Evolutionary conservation across 2,113 vertebrate species (phyloP).

Genomic region (Gymnogyps californianus): DNA sequence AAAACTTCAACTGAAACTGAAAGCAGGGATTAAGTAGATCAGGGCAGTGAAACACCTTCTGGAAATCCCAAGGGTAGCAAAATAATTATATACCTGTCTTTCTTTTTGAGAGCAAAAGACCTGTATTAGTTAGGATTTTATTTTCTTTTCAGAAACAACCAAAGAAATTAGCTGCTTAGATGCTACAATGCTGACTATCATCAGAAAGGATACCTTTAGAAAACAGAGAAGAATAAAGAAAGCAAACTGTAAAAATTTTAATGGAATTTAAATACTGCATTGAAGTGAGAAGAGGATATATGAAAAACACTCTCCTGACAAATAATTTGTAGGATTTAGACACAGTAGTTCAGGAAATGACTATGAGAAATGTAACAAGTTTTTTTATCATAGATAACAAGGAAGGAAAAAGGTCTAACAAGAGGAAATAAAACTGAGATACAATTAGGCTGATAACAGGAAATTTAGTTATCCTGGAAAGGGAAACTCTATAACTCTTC

Average conservation of each 20-base stretch:
- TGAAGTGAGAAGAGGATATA: background rate
- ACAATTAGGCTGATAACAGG: background rate
- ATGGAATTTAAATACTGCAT: background rate
- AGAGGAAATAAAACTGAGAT: background rate
- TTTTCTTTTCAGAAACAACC: background rate
- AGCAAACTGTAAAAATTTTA: background rate
- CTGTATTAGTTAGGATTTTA: background rate
- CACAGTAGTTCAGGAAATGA: background rate
- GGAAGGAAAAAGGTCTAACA: background rate
- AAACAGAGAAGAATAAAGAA: background rate
- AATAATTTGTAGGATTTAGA: background rate
- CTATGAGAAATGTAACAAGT: background rate
- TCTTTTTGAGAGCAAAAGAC: background rate
- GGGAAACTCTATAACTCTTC: background rate
- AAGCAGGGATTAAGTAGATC: background rate
- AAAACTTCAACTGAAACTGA: background rate
- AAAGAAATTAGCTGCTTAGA: background rate
- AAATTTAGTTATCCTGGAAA: background rate
- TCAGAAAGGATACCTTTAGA: background rate
- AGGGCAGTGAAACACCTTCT: background rate
- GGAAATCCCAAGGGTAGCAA: background rate
- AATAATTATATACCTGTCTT: background rate
- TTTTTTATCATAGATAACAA: background rate
- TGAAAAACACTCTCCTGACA: background rate
- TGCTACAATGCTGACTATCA: background rate